Percentiles rank a stretch among this genome's conserved stretches.
Evolutionary conservation across 2,888 invertebrate genomes (phyloP).

Genomic region (Salpingus planirostris): DNA sequence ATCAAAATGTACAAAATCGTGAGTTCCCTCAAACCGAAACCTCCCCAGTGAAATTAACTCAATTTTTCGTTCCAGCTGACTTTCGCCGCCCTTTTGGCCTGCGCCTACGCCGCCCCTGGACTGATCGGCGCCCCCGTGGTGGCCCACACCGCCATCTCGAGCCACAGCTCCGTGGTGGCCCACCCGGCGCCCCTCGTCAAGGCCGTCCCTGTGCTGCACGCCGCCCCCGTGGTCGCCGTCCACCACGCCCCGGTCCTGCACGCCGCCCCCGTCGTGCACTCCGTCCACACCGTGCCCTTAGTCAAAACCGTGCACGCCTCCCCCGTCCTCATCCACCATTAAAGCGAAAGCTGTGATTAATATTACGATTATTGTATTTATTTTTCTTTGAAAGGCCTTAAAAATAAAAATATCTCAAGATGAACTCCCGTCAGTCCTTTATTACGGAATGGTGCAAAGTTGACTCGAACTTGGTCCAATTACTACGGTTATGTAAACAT

Average conservation of each 20-base stretch:
- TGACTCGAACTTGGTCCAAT: no score
- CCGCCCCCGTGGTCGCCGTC: slow-evolving; percentile 28
- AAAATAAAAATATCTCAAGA: slow-evolving; percentile 5
- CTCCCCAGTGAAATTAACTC: not conserved
- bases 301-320: slow-evolving; percentile 23
- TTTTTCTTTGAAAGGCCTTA: slow-evolving; percentile 5
- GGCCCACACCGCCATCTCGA: slow-evolving; percentile 24
- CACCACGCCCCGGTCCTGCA: slow-evolving; percentile 27
- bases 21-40: slow-evolving; percentile 3
- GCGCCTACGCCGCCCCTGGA: slow-evolving; percentile 19
- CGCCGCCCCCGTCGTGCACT: slow-evolving; percentile 16
- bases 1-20: slow-evolving; percentile 8
- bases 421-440: not conserved
- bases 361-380: slow-evolving; percentile 3
- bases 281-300: slow-evolving; percentile 7
- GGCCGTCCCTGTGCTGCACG: slow-evolving; percentile 18
- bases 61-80: slow-evolving; percentile 9
- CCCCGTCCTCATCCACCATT: slow-evolving; percentile 19
- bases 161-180: slow-evolving; percentile 19
- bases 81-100: slow-evolving; percentile 20
- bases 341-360: slow-evolving; percentile 11
- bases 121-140: slow-evolving; percentile 18
- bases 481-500: no score
- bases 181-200: slow-evolving; percentile 21
- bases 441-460: no score